Percentiles rank a stretch among this genome's conserved stretches.
Conservation (phyloP, 2,113 vertebrate species). For the Scartelaos histophorus region DNA sequence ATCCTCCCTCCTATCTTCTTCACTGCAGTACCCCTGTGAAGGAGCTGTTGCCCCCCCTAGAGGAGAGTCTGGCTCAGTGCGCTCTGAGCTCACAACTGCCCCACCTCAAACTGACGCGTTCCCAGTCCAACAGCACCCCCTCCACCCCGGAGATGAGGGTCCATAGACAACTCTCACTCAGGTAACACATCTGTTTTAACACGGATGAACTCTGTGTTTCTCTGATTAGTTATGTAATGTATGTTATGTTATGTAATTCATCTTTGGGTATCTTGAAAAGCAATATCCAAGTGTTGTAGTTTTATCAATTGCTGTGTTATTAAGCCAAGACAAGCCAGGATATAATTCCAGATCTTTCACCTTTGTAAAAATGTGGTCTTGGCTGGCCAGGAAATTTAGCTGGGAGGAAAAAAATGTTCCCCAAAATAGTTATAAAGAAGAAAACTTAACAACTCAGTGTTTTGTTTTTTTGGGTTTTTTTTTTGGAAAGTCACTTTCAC, state of each 20-base stretch:
- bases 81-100: slow-evolving; percentile 60
- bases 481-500: too few relatives aligned
- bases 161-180: slow-evolving; percentile 78
- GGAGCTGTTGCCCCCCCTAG: slow-evolving; percentile 70
- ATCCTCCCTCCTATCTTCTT: not conserved
- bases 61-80: slow-evolving; percentile 61
- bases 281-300: not conserved
- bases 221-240: not conserved
- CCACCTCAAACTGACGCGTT: slow-evolving; percentile 58
- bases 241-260: too few relatives aligned
- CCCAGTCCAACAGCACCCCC: slow-evolving; percentile 78
- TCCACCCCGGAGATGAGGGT: slow-evolving; percentile 82
- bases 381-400: too few relatives aligned
- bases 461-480: too few relatives aligned
- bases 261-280: not conserved
- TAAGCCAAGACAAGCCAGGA: too few relatives aligned
- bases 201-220: not conserved
- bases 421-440: too few relatives aligned
- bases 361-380: too few relatives aligned
- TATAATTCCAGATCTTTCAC: too few relatives aligned
- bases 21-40: slow-evolving; percentile 67
- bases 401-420: too few relatives aligned
- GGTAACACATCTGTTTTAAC: slow-evolving; percentile 69
- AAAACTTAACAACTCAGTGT: too few relatives aligned
- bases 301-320: not conserved